Evolutionary conservation across 2,888 invertebrate genomes (phyloP).

Genomic region (Aphodius granarius): DNA sequence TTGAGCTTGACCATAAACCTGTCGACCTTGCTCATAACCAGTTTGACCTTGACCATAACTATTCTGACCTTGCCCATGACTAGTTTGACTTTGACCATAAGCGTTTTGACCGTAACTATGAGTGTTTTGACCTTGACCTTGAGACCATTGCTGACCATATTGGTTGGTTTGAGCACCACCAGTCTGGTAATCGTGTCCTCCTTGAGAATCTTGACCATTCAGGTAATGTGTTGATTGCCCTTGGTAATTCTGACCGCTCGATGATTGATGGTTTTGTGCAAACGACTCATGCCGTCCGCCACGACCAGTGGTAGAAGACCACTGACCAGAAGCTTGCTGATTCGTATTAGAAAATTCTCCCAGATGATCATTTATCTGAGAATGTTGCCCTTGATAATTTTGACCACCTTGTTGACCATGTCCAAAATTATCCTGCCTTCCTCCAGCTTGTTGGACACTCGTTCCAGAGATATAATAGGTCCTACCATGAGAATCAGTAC

Average conservation of each 20-base stretch:
- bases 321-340: not conserved
- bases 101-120: not conserved
- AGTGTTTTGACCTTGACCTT: not conserved
- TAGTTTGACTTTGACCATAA: not conserved
- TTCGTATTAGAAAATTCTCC: conserved; percentile 16
- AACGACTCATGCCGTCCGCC: not conserved
- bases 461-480: not conserved
- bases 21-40: no score
- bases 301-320: not conserved
- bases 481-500: not conserved
- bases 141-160: not conserved
- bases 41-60: not conserved
- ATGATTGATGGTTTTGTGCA: no score
- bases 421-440: no score
- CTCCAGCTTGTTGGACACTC: not conserved
- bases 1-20: not conserved
- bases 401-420: not conserved
- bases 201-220: not conserved
- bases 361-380: conserved; percentile 18
- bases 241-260: not conserved
- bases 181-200: not conserved
- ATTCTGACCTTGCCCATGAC: not conserved
- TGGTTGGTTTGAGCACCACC: not conserved
- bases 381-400: no score
- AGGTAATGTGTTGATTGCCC: not conserved